phyloP scores from a whole-genome alignment of 2,888 invertebrate species.

The Tanypteryx hageni region DNA sequence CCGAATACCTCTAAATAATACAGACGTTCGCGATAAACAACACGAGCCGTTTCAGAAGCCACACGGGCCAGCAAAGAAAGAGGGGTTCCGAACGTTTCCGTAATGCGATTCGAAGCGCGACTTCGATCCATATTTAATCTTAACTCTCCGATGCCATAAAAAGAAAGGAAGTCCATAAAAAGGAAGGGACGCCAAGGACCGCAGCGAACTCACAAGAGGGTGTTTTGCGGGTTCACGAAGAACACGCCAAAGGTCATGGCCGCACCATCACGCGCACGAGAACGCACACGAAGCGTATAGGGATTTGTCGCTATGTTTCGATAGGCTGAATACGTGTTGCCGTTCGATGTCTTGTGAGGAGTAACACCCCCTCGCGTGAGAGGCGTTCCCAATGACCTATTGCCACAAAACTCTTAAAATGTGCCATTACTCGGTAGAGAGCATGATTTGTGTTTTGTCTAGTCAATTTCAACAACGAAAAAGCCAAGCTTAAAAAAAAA shows the following conservation, averaged over 20 bases:
- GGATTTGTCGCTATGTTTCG: background rate
- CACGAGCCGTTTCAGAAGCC: too few species aligned
- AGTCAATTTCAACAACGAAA: too few species aligned
- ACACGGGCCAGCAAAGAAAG: too few species aligned
- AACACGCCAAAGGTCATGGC: background rate
- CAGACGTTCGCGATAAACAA: too few species aligned
- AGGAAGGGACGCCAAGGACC: background rate
- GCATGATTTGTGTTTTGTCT: too few species aligned
- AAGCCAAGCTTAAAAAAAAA: too few species aligned
- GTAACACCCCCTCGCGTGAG: background rate
- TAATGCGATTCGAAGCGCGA: background rate
- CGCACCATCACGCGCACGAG: background rate
- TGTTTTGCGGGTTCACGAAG: background rate
- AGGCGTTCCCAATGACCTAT: too few species aligned
- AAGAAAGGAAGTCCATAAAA: background rate
- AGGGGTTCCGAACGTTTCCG: too few species aligned
- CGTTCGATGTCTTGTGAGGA: background rate
- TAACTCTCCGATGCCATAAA: background rate
- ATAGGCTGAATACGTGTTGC: background rate
- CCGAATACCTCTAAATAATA: too few species aligned
- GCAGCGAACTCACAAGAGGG: too few species aligned
- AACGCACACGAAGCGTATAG: background rate
- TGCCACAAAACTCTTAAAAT: too few species aligned
- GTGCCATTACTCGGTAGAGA: too few species aligned
- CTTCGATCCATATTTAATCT: slow-evolving; percentile 23